Evolutionary conservation across 2,888 invertebrate genomes (phyloP).

Genomic region (Chloromyia formosa): DNA sequence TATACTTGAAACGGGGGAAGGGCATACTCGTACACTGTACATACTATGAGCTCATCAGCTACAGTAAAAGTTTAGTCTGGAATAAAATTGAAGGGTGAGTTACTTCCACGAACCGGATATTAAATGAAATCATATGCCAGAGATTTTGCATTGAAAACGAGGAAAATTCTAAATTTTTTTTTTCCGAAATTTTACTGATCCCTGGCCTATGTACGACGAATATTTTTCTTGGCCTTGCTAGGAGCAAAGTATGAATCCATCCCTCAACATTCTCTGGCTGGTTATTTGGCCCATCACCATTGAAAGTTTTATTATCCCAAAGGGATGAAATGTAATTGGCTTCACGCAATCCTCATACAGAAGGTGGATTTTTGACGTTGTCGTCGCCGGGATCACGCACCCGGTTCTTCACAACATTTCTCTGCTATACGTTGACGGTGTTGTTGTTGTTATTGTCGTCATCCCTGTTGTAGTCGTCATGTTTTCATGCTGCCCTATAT

Average conservation of each 20-base stretch:
- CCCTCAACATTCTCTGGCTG: neutral
- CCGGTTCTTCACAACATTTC: neutral
- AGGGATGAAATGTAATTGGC: conserved; percentile 39
- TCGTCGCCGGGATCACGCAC: conserved; percentile 18
- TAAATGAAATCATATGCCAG: neutral
- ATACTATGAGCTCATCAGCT: neutral
- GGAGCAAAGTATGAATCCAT: neutral
- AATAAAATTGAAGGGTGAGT: neutral
- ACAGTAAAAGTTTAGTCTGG: neutral
- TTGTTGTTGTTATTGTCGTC: neutral
- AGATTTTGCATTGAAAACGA: neutral
- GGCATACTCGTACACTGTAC: neutral
- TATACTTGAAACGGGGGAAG: neutral
- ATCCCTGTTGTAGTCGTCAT: neutral
- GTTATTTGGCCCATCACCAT: neutral
- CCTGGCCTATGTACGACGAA: neutral
- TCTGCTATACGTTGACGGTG: neutral
- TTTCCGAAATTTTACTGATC: neutral
- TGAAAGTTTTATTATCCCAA: conserved; percentile 35
- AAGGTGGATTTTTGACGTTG: no score
- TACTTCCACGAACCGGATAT: neutral
- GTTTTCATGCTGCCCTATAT: no score
- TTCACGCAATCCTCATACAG: conserved; percentile 27
- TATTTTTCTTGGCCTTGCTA: no score
- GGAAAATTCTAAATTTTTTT: neutral